These are phyloP conservation scores for Mastigias papua DNA, from an alignment of 30 jellyfish, hydroid and myxozoan species.

Conservation along the genomic window DNA sequence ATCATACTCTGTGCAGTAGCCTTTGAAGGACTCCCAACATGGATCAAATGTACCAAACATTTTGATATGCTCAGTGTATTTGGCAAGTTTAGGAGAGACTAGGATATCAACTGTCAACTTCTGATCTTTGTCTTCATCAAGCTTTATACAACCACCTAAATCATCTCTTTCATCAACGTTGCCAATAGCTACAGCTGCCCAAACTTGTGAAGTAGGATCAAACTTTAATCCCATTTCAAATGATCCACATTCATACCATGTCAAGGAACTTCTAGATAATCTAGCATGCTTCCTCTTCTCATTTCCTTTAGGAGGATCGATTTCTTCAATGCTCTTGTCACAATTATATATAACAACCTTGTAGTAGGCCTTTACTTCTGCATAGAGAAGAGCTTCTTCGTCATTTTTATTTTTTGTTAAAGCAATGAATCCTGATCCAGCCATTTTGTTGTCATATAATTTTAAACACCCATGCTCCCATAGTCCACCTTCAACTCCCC, in stretches of 20 bases:
- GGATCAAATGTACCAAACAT: neutral
- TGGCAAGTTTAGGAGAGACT: neutral
- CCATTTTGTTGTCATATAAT: slow-evolving; percentile 2
- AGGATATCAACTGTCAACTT: neutral
- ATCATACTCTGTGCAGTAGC: neutral
- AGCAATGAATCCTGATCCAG: slow-evolving; percentile 51
- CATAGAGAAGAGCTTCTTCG: slow-evolving; percentile 20
- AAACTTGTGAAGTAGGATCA: neutral
- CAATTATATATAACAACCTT: slow-evolving; percentile 42
- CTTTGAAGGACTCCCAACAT: neutral
- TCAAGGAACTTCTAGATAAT: neutral
- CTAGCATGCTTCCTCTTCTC: neutral
- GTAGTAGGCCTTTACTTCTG: slow-evolving; percentile 17
- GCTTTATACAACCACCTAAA: neutral
- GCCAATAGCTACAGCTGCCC: neutral
- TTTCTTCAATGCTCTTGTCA: slow-evolving; percentile 50
- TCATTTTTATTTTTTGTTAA: slow-evolving; percentile 35
- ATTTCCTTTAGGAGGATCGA: too few species aligned
- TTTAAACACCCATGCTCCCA: slow-evolving; percentile 69
- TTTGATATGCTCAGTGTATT: neutral
- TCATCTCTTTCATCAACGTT: neutral
- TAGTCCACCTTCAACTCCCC: slow-evolving; percentile 40
- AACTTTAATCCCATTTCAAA: neutral
- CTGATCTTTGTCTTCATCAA: too few species aligned
- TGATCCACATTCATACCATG: neutral